Percentiles rank a stretch among this genome's conserved stretches.
These are phyloP conservation scores for Cryptosula pallasiana DNA, from an alignment of 2,888 invertebrate species.

Conservation along the genomic window DNA sequence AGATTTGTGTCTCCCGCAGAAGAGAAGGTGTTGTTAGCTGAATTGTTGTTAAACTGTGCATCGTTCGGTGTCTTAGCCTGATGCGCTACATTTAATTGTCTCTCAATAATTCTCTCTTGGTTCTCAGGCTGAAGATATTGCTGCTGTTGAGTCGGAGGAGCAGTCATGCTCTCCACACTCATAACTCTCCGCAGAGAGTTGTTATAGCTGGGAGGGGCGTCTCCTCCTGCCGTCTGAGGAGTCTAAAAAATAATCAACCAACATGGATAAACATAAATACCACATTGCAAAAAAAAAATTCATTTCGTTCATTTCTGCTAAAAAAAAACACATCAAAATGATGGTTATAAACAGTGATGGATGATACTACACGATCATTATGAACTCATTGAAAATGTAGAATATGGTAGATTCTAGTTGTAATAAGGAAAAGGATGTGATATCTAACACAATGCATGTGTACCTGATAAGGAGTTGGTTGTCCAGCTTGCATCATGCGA, in stretches of 20 bases:
- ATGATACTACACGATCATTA: too few species aligned
- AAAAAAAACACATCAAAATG: too few species aligned
- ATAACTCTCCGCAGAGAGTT: not conserved
- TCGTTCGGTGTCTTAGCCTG: not conserved
- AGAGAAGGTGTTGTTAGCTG: not conserved
- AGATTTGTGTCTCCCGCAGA: not conserved
- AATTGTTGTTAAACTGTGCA: not conserved
- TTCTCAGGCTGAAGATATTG: constrained; percentile 93
- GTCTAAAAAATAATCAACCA: too few species aligned
- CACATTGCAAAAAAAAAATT: too few species aligned
- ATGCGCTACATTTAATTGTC: constrained; percentile 60
- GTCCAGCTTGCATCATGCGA: constrained; percentile 24
- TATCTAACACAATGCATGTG: too few species aligned
- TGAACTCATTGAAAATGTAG: not conserved
- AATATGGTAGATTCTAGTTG: too few species aligned
- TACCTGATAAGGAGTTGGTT: constrained; percentile 19
- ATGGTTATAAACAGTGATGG: too few species aligned
- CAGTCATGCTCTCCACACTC: constrained; percentile 59
- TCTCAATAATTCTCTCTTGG: constrained; percentile 91
- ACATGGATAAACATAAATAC: not conserved
- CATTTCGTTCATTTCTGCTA: too few species aligned
- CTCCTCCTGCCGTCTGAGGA: not conserved
- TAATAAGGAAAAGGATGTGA: too few species aligned
- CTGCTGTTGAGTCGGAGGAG: constrained; percentile 83
- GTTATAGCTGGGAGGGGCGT: constrained; percentile 1